A percentile compares a stretch with the other conserved stretches of the same genome.
Evolutionary conservation across 2,797 vertebrate genomes (phyloP).

Genomic region (Sebastes taczanowskii): DNA sequence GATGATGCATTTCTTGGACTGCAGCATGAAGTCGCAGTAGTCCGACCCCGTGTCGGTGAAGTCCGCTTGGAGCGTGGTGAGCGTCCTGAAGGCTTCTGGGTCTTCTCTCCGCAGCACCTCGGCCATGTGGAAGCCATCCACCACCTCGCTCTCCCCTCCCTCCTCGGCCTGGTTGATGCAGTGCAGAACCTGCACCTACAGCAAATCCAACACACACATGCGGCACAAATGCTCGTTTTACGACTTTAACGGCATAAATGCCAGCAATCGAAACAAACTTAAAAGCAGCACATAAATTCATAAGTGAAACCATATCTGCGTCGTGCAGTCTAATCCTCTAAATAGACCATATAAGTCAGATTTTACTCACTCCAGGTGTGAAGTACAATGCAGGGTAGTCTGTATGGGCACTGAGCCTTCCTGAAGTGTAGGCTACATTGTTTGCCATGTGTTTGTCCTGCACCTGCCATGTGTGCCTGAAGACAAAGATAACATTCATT

Average conservation of each 20-base stretch:
- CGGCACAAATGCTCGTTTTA: constrained; percentile 12
- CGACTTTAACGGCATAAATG: neutral
- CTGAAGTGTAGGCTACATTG: constrained; percentile 94
- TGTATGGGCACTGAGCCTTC: constrained; percentile 89
- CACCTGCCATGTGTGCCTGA: constrained; percentile 95
- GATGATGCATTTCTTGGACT: constrained; percentile 92
- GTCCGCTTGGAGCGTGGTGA: constrained; percentile 87
- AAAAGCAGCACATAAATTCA: neutral
- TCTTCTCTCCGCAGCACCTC: constrained; percentile 85
- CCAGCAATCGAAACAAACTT: neutral
- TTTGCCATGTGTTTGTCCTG: constrained; percentile 93
- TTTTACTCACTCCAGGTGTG: constrained; percentile 91
- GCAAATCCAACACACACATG: constrained; percentile 1
- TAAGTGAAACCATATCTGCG: neutral
- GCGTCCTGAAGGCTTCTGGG: constrained; percentile 86
- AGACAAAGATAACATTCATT: constrained; percentile 49
- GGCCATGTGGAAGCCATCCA: constrained; percentile 91
- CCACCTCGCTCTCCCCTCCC: constrained; percentile 91
- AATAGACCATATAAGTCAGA: neutral
- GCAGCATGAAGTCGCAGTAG: constrained; percentile 94
- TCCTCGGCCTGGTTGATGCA: constrained; percentile 88
- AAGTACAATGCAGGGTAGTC: constrained; percentile 93
- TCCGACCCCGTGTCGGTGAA: constrained; percentile 91
- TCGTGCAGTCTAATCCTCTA: neutral
- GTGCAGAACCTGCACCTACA: constrained; percentile 94